phyloP scores from a whole-genome alignment of 2,888 invertebrate species.

The Eucriotettix oculatus region DNA sequence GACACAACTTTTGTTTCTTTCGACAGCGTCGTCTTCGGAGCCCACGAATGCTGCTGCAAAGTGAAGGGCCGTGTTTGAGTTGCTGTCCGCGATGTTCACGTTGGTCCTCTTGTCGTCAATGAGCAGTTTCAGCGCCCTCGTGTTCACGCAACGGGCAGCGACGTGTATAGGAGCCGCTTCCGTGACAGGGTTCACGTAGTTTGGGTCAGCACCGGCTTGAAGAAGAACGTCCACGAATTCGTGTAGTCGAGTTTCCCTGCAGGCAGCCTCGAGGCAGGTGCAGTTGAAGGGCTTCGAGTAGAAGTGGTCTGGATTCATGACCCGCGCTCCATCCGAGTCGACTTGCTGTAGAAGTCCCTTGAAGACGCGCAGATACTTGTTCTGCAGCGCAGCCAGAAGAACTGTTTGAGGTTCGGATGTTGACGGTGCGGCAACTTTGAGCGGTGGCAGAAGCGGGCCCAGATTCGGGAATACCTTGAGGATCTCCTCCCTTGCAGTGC shows the following conservation, averaged over 20 bases:
- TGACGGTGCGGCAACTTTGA: too few species aligned
- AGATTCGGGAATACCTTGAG: neutral
- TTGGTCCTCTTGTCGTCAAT: constrained; percentile 1
- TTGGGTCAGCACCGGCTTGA: neutral
- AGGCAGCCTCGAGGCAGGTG: constrained; percentile 1
- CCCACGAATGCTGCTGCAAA: neutral
- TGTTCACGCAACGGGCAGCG: neutral
- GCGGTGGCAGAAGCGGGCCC: too few species aligned
- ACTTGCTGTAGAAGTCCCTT: neutral
- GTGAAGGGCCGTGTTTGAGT: constrained; percentile 1
- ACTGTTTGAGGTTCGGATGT: neutral
- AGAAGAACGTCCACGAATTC: neutral
- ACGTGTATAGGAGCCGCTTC: neutral
- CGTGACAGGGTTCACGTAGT: neutral
- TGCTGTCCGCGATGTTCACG: neutral
- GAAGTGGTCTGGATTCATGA: constrained; percentile 1
- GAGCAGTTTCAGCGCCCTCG: neutral
- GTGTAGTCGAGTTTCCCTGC: neutral
- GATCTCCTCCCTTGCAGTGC: neutral
- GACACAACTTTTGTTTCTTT: neutral
- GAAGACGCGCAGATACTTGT: neutral
- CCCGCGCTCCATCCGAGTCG: neutral
- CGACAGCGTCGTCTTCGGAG: neutral
- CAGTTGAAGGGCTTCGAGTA: constrained; percentile 1
- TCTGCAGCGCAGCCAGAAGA: neutral